Conservation (phyloP, 2,797 vertebrate species). For the Rhyacichthys aspro region DNA sequence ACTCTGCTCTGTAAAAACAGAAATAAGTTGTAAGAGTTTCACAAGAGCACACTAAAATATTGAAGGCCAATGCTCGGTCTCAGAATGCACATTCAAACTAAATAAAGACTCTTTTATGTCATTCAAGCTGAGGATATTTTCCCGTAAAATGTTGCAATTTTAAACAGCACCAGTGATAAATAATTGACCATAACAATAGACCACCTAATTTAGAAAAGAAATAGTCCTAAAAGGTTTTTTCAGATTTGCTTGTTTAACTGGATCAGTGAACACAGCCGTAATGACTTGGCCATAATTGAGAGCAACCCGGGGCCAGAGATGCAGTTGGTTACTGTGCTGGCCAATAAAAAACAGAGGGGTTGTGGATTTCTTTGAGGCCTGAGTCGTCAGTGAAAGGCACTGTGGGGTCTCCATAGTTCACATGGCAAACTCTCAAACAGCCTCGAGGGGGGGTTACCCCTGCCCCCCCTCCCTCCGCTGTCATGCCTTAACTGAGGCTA, state of each 20-base stretch:
- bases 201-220: conserved; percentile 2
- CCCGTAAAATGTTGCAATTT: no score
- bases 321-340: conserved; percentile 72
- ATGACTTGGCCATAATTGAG: conserved; percentile 56
- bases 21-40: no score
- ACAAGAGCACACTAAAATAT: no score
- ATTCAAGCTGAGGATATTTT: no score
- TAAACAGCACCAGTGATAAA: no score
- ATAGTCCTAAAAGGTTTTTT: background rate
- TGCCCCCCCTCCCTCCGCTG: conserved; percentile 68
- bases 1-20: no score
- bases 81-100: no score
- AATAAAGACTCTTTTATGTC: no score
- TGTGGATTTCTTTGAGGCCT: conserved; percentile 78
- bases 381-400: conserved; percentile 83
- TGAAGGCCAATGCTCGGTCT: no score
- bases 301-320: conserved; percentile 50
- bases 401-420: conserved; percentile 85
- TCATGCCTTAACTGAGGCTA: conserved; percentile 78
- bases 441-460: conserved; percentile 51
- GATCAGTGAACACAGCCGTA: conserved; percentile 31
- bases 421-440: conserved; percentile 82
- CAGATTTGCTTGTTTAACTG: conserved; percentile 17
- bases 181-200: background rate
- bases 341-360: conserved; percentile 66